Conservation (phyloP, 2,113 vertebrate genomes). For the Isichthys henryi region DNA sequence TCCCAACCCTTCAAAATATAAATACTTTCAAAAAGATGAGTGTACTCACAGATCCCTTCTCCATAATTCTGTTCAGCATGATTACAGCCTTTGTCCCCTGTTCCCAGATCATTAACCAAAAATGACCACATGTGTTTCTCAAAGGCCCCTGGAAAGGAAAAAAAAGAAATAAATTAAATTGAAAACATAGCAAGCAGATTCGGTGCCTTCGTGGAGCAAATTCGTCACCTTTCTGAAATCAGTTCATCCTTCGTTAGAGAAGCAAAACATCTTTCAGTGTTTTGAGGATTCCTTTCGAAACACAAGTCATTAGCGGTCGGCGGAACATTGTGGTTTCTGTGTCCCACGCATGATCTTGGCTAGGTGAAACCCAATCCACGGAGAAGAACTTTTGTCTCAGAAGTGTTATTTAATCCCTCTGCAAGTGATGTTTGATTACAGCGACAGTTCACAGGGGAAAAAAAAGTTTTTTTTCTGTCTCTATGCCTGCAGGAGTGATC, state of each 20-base stretch:
- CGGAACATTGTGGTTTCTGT: neutral
- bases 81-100: constrained; percentile 91
- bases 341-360: neutral
- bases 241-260: neutral
- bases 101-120: constrained; percentile 98
- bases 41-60: constrained; percentile 91
- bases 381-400: constrained; percentile 8
- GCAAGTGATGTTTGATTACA: neutral
- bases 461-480: neutral
- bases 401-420: constrained; percentile 1
- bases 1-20: neutral
- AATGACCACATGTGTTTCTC: constrained; percentile 92
- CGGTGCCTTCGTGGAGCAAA: neutral
- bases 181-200: neutral
- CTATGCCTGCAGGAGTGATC: neutral
- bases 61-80: constrained; percentile 93
- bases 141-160: constrained; percentile 76
- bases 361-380: neutral
- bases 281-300: neutral
- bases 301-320: neutral
- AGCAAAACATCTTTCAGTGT: neutral
- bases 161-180: neutral
- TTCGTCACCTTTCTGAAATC: neutral
- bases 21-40: neutral
- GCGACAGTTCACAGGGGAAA: neutral